A percentile compares a stretch with the other conserved stretches of the same genome.
Conservation (phyloP, 2,797 vertebrate species). For the Anabas testudineus region DNA sequence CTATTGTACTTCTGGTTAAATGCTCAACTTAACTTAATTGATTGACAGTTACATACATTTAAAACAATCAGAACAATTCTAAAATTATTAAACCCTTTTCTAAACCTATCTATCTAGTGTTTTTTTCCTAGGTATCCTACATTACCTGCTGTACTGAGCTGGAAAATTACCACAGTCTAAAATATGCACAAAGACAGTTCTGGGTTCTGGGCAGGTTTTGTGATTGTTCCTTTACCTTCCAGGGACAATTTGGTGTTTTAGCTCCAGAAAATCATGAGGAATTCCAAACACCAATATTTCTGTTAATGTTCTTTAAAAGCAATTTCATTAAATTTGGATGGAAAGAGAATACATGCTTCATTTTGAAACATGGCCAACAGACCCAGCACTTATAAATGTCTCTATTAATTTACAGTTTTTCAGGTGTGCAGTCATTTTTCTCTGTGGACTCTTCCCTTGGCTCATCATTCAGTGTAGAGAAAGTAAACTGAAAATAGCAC, state of each 20-base stretch:
- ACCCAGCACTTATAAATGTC: constrained; percentile 27
- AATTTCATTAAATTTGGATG: constrained; percentile 19
- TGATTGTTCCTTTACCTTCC: constrained; percentile 1
- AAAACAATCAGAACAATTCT: too few relatives aligned
- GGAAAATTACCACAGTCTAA: too few relatives aligned
- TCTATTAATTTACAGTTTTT: constrained; percentile 18
- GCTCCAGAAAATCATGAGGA: neutral
- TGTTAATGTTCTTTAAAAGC: constrained; percentile 5
- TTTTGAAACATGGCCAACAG: constrained; percentile 37
- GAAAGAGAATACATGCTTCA: constrained; percentile 18
- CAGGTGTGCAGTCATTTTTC: constrained; percentile 7
- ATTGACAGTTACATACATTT: too few relatives aligned
- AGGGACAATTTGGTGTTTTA: neutral
- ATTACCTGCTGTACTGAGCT: too few relatives aligned
- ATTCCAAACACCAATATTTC: constrained; percentile 1
- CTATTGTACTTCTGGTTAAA: too few relatives aligned
- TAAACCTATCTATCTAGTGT: too few relatives aligned
- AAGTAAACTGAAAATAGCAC: neutral
- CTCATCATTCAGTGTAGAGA: neutral
- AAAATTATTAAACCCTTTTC: too few relatives aligned
- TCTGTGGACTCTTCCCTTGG: neutral
- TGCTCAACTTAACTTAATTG: too few relatives aligned
- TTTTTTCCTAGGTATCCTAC: too few relatives aligned
- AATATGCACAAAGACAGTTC: too few relatives aligned
- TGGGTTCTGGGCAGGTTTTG: too few relatives aligned